These are phyloP conservation scores for Trypoxylon attenuatum DNA, from an alignment of 2,888 invertebrate species.

Conservation along the genomic window DNA sequence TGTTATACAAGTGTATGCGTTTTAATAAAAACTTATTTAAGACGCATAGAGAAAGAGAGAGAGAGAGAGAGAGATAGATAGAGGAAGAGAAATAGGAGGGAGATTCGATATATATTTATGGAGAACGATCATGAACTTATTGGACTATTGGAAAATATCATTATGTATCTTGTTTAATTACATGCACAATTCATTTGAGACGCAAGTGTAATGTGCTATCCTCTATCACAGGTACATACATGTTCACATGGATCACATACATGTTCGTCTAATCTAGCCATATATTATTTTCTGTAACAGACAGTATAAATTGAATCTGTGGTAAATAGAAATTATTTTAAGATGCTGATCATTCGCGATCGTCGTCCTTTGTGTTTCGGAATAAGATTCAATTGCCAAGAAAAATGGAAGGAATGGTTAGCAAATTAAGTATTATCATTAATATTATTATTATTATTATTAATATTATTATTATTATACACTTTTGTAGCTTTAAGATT, in stretches of 20 bases:
- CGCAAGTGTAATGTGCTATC: slow-evolving; percentile 59
- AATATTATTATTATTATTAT: no score
- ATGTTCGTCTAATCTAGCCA: slow-evolving; percentile 41
- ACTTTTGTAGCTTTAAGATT: no score
- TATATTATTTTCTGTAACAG: slow-evolving; percentile 28
- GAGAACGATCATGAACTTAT: no score
- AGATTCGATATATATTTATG: no score
- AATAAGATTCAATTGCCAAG: slow-evolving; percentile 23
- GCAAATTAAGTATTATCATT: slow-evolving; percentile 27
- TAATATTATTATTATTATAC: no score
- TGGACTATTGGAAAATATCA: slow-evolving; percentile 18
- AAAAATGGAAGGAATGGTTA: slow-evolving; percentile 22
- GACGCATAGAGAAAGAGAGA: no score
- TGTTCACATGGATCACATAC: slow-evolving; percentile 57
- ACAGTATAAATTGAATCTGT: slow-evolving; percentile 17
- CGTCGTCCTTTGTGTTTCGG: no score
- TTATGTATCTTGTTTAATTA: slow-evolving; percentile 32
- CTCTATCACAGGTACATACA: slow-evolving; percentile 67
- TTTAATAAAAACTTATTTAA: no score
- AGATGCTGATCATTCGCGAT: background rate
- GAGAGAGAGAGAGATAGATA: no score
- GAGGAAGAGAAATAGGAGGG: no score
- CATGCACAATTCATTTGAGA: slow-evolving; percentile 33
- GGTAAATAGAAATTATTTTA: slow-evolving; percentile 9
- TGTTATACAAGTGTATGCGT: no score